A percentile compares a stretch with the other conserved stretches of the same genome.
Evolutionary conservation across 2,113 vertebrate genomes (phyloP).

Genomic region (Malurus cyaneus): DNA sequence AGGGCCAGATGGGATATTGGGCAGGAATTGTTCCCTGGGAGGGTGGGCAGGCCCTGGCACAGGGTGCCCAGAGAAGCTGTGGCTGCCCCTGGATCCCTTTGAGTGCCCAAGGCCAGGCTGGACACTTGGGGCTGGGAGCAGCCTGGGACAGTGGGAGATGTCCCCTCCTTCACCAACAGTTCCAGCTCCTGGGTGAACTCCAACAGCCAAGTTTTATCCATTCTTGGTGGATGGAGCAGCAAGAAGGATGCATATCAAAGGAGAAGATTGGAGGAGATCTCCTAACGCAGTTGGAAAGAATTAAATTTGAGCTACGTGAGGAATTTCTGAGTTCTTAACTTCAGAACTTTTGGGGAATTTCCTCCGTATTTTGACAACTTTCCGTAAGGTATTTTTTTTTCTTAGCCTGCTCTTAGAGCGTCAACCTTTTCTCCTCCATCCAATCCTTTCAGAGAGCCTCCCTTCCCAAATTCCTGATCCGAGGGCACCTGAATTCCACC

Average conservation of each 20-base stretch:
- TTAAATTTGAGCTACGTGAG: accelerated
- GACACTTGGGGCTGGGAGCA: background rate
- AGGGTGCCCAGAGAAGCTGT: background rate
- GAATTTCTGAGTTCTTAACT: background rate
- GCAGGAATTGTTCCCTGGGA: background rate
- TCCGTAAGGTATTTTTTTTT: background rate
- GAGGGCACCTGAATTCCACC: constrained; percentile 88
- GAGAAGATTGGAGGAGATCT: background rate
- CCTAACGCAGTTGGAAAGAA: background rate
- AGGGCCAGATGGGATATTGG: background rate
- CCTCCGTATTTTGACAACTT: accelerated
- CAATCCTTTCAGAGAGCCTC: constrained; percentile 73
- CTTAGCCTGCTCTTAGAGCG: background rate
- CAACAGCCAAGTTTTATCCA: background rate
- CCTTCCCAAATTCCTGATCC: constrained; percentile 89
- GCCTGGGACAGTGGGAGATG: background rate
- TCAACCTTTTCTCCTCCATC: background rate
- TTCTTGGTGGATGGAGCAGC: background rate
- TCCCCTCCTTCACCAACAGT: accelerated
- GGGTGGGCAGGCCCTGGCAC: background rate
- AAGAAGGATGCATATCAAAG: background rate
- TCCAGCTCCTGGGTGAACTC: background rate
- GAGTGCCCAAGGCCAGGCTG: background rate
- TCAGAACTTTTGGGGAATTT: accelerated
- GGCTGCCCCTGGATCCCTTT: background rate